Evolutionary conservation across 92 coral and sea anemone genomes (phyloP), one percentile per base, ranked within the genome.

Genomic region (Porites rus): DNA sequence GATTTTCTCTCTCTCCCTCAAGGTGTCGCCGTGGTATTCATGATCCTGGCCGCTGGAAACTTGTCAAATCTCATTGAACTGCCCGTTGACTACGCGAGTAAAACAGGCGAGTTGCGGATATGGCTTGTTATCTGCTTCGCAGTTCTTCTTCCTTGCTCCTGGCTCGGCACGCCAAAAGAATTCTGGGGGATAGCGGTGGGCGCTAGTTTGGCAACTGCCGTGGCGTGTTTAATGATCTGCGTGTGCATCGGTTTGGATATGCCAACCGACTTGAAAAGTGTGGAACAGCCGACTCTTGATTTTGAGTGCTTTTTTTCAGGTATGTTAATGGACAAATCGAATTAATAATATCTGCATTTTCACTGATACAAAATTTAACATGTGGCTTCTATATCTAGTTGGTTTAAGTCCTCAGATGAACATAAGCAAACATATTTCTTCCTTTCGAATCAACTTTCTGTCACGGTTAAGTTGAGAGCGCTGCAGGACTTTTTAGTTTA

Each of bases 81-180:
- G 14, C 96, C 91, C 51, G 75, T 88, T 51, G 76, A 78, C 16
- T 81, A 73, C 22, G 1, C 18, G 79, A 65, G 90, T 7, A 60
- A 82, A 12, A 62, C 88, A 11, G 91, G 84, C 64, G 89, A 93
- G 50, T 84, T 94, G 82, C 94, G 99, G 31, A 65, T 96, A 16
- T 96, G 99, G 98, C 87, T 96, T 38, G 59, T 93, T 13, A 88
- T 96, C 17, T 94, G 96, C 59, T 90, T 93, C 61, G 92, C 95
- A 17, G 87, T 79, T n/a, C 91, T 96, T 3, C 86, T 96, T 56
- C 99, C 99, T 2, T 84, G 87, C 68, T 85, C 99, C 6, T 96
- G 99, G 98, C 93, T 96, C n/a, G 96, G 99, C 25, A 94, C 99
- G 61, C 99, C 99, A 19, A 96, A 89, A 89, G 96, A 96, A 54